Evolutionary conservation across 2,113 vertebrate genomes (phyloP).

Genomic region (Rhinichthys klamathensis): DNA sequence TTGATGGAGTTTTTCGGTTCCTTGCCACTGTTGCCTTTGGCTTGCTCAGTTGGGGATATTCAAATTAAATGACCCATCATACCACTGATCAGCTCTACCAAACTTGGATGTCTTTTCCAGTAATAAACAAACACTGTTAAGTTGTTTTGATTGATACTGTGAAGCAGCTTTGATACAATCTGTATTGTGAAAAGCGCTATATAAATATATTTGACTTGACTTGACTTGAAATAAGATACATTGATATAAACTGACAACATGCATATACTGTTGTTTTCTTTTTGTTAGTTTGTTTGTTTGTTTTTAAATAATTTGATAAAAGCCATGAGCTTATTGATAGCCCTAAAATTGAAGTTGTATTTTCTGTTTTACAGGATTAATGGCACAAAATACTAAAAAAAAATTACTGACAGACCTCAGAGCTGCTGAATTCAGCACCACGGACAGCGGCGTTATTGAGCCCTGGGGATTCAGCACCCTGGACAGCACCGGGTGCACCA

Average conservation of each 20-base stretch:
- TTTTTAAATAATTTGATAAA: background rate
- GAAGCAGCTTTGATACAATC: too few species aligned
- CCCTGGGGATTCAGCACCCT: conserved; percentile 5
- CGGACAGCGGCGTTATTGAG: background rate
- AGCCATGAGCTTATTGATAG: background rate
- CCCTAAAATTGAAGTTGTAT: background rate
- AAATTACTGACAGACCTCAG: background rate
- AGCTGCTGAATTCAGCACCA: conserved; percentile 11
- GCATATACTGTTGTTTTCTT: background rate
- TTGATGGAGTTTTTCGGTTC: too few species aligned
- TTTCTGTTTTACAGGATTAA: background rate
- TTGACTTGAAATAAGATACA: background rate
- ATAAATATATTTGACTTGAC: too few species aligned
- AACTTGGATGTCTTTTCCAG: too few species aligned
- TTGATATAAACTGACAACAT: background rate
- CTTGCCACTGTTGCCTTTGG: too few species aligned
- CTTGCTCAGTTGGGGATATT: too few species aligned
- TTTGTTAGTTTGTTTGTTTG: background rate
- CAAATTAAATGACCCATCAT: too few species aligned
- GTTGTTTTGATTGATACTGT: too few species aligned
- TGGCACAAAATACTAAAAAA: background rate
- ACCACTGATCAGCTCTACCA: too few species aligned
- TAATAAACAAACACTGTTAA: too few species aligned
- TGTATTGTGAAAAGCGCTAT: too few species aligned
- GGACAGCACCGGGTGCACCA: conserved; percentile 25